A percentile compares a stretch with the other conserved stretches of the same genome.
Conservation (phyloP, 1,140 invertebrate genomes). For the Nasonia vitripennis region DNA sequence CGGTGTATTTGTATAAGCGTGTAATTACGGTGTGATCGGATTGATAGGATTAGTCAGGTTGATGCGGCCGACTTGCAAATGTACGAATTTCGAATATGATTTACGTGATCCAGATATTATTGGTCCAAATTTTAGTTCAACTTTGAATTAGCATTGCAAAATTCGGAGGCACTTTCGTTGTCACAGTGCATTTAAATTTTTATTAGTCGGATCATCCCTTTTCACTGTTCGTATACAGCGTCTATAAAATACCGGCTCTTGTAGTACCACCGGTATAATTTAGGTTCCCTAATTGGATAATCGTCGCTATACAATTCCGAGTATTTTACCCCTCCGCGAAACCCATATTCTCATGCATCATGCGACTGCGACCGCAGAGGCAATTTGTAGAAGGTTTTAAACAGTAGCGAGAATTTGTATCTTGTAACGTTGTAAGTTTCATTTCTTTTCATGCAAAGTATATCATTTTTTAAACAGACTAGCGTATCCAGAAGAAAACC, state of each 20-base stretch:
- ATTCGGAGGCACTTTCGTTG: no score
- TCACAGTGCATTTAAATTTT: background rate
- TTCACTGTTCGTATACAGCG: background rate
- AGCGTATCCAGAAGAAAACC: no score
- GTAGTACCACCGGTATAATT: background rate
- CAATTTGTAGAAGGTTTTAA: background rate
- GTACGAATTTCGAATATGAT: background rate
- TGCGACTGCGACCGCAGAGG: background rate
- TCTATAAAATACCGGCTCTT: background rate
- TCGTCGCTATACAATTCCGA: background rate
- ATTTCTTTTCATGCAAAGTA: no score
- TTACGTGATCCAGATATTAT: no score
- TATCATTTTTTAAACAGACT: no score
- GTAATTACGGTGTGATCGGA: background rate
- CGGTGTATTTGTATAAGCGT: background rate
- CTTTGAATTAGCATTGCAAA: background rate
- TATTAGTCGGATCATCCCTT: background rate
- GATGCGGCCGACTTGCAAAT: no score
- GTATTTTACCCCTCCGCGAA: conserved; percentile 39
- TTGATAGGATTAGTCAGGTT: background rate
- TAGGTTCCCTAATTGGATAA: conserved; percentile 18
- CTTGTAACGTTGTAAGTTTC: background rate
- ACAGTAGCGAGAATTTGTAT: background rate
- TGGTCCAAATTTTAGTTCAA: background rate
- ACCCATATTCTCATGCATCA: background rate